Percentiles rank a stretch among this genome's conserved stretches.
These are phyloP conservation scores for Platyscapa corneri DNA, from an alignment of 1,140 invertebrate genomes.

Conservation along the genomic window DNA sequence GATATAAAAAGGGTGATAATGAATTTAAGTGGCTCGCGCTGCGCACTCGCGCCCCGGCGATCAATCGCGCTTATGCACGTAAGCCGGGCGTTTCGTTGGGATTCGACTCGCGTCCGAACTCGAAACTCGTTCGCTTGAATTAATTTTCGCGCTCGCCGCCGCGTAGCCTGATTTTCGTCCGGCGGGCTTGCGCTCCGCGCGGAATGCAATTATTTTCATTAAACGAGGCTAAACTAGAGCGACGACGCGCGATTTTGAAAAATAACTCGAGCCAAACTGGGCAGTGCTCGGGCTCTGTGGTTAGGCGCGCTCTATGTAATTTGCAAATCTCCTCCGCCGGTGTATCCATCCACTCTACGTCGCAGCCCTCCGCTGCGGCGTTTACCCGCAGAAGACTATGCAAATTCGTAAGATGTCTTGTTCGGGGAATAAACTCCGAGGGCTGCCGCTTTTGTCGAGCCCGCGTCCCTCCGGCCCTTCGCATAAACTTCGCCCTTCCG, in stretches of 20 bases:
- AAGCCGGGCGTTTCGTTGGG: too few relatives aligned
- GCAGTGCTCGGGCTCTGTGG: too few relatives aligned
- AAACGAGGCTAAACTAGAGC: too few relatives aligned
- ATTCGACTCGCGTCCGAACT: too few relatives aligned
- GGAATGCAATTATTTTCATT: too few relatives aligned
- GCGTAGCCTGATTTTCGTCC: too few relatives aligned
- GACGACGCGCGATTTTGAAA: too few relatives aligned
- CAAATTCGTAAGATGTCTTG: conserved; percentile 16
- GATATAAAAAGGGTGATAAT: neutral
- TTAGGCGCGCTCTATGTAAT: neutral
- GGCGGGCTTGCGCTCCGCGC: too few relatives aligned
- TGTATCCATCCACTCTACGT: neutral
- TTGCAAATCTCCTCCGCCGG: neutral
- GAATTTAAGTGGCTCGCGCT: neutral
- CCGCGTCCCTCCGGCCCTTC: neutral
- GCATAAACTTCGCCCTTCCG: neutral
- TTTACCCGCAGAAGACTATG: neutral
- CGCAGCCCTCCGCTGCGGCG: neutral
- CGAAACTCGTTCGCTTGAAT: too few relatives aligned
- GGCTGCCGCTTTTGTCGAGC: neutral
- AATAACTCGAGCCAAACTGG: neutral
- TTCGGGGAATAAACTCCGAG: neutral
- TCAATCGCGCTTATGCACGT: too few relatives aligned
- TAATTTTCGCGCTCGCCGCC: too few relatives aligned
- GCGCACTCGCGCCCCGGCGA: neutral